These are phyloP conservation scores for Stomorhina lunata DNA, from an alignment of 2,888 invertebrate species.

Conservation along the genomic window DNA sequence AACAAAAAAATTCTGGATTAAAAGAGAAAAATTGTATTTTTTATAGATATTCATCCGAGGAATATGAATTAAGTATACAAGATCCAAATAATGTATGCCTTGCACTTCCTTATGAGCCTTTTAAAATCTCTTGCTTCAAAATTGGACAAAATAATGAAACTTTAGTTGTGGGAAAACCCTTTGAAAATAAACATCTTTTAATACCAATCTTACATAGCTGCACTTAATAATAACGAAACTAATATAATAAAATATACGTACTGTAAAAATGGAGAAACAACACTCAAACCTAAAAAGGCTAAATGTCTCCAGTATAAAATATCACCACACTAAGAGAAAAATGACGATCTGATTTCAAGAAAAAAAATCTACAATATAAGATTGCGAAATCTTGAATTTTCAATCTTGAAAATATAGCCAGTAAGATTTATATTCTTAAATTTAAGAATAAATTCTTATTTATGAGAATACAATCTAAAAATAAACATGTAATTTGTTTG, in stretches of 20 bases:
- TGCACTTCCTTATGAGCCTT: constrained; percentile 12
- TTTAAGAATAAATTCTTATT: too few species aligned
- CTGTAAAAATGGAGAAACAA: constrained; percentile 27
- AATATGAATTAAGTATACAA: constrained; percentile 32
- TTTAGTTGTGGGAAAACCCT: constrained; percentile 15
- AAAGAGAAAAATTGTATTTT: constrained; percentile 33
- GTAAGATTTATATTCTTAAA: too few species aligned
- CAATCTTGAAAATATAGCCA: too few species aligned
- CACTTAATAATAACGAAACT: background rate
- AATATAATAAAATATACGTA: constrained; percentile 10
- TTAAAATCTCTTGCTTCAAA: constrained; percentile 33
- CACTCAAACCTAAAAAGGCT: constrained; percentile 17
- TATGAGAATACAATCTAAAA: too few species aligned
- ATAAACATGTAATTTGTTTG: too few species aligned
- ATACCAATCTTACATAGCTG: constrained; percentile 44
- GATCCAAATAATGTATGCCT: constrained; percentile 40
- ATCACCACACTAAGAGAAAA: too few species aligned
- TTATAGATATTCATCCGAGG: constrained; percentile 10
- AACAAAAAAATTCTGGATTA: constrained; percentile 15
- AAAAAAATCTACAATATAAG: too few species aligned
- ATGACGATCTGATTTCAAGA: too few species aligned
- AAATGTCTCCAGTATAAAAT: constrained; percentile 7
- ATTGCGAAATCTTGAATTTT: too few species aligned
- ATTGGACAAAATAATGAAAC: constrained; percentile 24
- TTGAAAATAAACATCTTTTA: constrained; percentile 38